Base-by-base conservation (phyloP, 1,140 invertebrate species). In the Drosophila littoralis region DNA sequence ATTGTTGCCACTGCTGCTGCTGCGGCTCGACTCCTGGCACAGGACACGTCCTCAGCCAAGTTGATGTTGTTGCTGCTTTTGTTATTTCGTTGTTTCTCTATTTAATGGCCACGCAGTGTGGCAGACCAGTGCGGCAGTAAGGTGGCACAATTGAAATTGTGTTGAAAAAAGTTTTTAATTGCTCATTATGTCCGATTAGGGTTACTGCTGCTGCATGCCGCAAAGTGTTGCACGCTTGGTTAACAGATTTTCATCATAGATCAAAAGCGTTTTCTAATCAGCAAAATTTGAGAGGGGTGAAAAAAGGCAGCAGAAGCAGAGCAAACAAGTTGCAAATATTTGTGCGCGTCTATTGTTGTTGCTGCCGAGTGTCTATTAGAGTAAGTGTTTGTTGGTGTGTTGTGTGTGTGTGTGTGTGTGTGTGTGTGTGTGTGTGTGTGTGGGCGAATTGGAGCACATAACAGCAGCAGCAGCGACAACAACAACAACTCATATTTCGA, bases 241-340 rank as follows among this genome's bases (percentile, higher is more conserved):
- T 75, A 76, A 75, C 72, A 52, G 45, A 79, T 89, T 83, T 71
- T 77, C 82, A 79, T 75, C 61, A 71, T 35, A 79, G 79, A 83
- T 88, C 83, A 86, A 88, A 82, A 78, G 78, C 78, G 63, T 75
- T 46, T 85, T 75, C 81, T 85, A 85, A 85, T 85, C 77, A 85
- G 63, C 48, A 84, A 67, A 54, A 28, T 28, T 5, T 28, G 4
- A 5, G 22, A 28, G 22, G 3, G 22, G 22, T 28, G 33, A 7
- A 13, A 42, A 55, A 48, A 77, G 9, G 8, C 46, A 28, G 33
- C 35, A 50, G 12, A 63, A 22, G 54, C 69, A 77, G 61, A 66
- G 70, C 79, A 86, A 88, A 86, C 83, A 86, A 86, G 83, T 86
- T 86, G 83, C 84, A 83, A 88, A 79, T 84, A 79, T 83, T 76